Evolutionary conservation across 2,888 invertebrate genomes (phyloP).

Genomic region (Apamea epomidion): DNA sequence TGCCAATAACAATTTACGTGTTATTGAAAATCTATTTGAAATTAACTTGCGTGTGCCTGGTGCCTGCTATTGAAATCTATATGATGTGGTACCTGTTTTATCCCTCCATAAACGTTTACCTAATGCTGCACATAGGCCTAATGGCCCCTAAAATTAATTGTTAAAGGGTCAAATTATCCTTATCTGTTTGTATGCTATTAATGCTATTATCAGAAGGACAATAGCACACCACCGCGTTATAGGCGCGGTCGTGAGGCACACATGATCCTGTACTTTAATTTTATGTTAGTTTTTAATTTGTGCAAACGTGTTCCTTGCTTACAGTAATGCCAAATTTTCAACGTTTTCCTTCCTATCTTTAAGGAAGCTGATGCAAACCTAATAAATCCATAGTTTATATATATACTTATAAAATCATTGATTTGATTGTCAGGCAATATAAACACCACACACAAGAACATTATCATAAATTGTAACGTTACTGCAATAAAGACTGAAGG

Average conservation of each 20-base stretch:
- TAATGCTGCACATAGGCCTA: conserved; percentile 1
- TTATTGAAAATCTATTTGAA: conserved; percentile 43
- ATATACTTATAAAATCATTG: neutral
- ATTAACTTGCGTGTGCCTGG: conserved; percentile 8
- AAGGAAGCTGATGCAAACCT: neutral
- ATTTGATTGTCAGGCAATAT: neutral
- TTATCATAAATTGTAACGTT: neutral
- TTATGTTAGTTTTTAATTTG: neutral
- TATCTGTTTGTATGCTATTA: conserved; percentile 18
- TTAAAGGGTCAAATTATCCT: neutral
- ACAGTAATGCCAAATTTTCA: neutral
- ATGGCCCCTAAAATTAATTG: conserved; percentile 1
- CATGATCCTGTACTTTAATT: neutral
- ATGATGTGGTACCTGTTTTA: conserved; percentile 1
- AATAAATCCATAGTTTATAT: neutral
- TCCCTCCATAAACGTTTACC: conserved; percentile 4
- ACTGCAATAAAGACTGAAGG: neutral
- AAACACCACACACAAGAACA: neutral
- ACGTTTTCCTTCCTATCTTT: neutral
- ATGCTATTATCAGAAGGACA: neutral
- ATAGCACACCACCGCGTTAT: neutral
- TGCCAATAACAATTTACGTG: conserved; percentile 33
- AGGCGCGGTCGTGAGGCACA: neutral
- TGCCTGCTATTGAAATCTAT: conserved; percentile 1
- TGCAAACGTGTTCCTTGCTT: neutral